These are phyloP conservation scores for Homarus americanus DNA, from an alignment of 1,140 invertebrate species.

Conservation along the genomic window DNA sequence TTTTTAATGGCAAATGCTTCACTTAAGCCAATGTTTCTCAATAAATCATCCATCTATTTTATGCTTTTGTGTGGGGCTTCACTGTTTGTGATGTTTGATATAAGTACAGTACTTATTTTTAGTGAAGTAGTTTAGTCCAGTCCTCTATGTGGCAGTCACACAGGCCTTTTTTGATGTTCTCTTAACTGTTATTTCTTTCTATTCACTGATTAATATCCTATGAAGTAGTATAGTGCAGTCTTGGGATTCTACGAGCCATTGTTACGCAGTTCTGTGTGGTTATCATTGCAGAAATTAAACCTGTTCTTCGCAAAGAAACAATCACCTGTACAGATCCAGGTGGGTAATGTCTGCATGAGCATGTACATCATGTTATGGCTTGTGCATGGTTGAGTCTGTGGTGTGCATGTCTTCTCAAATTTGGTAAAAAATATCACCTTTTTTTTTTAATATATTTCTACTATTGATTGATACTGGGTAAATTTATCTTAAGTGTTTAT, in stretches of 20 bases:
- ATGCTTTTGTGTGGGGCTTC: neutral
- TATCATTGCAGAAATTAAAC: conserved; percentile 75
- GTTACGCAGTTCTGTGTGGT: conserved; percentile 59
- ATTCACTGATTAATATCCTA: conserved; percentile 23
- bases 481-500: neutral
- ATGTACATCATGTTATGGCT: neutral
- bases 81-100: neutral
- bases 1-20: neutral
- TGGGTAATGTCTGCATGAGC: conserved; percentile 51
- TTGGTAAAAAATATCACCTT: too few species aligned
- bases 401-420: neutral
- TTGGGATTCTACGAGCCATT: conserved; percentile 28
- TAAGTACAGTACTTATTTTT: neutral
- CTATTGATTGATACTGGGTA: neutral
- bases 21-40: neutral
- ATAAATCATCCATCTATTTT: neutral
- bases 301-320: conserved; percentile 71
- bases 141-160: neutral
- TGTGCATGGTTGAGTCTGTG: neutral
- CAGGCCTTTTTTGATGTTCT: neutral
- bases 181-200: neutral
- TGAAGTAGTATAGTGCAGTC: conserved; percentile 22
- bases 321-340: conserved; percentile 71
- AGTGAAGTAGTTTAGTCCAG: neutral
- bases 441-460: neutral